Base-by-base conservation (phyloP, 2,113 vertebrate genomes). In the Cichladusa arquata region DNA sequence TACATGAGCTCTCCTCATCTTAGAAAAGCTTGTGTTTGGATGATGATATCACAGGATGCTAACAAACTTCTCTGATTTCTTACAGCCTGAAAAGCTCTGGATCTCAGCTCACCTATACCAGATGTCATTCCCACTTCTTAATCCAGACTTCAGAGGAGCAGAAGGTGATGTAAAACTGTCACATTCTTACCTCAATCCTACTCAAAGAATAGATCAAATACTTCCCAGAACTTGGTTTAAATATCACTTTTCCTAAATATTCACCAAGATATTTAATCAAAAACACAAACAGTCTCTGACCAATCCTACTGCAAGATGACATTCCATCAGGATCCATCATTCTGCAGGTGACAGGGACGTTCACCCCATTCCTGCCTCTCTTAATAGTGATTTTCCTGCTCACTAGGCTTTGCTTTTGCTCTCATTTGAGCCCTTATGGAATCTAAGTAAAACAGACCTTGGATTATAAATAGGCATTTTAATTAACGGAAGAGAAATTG, bases 341-440 rank as follows among this genome's bases (percentile, higher is more conserved):
- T 48, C 47, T 66, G 14, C 13, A 13, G 42, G 26, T 5, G 7
- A 54, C 11, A 65, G 40, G 44, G 40, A 16, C 0, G 0, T 19
- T 74, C 65, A 54, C 22, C 15, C 24, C 0, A 4, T 56, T 81
- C 62, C 64, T 86, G 4, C 8, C 14, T 45, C 54, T 86, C 44
- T 81, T 44, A 88, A 57, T 29, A 86, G 29, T 0, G 0, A 48
- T 65, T 89, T 91, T 81, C 23, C 57, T 82, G n/a, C n/a, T 90
- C 56, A 60, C 16, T 54, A 56, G 54, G 13, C 23, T 64, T 83
- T 88, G 16, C 4, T 65, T 83, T 62, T 71, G 50, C 47, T 80
- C 44, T 79, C 19, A 48, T 64, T 93, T 89, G 73, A 54, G 31
- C n/a, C 29, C 36, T 93, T 84, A 36, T 44, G 36, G 65, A 94